Base-by-base conservation (phyloP, 1,140 invertebrate species). In the Ostrea denselamellosa region DNA sequence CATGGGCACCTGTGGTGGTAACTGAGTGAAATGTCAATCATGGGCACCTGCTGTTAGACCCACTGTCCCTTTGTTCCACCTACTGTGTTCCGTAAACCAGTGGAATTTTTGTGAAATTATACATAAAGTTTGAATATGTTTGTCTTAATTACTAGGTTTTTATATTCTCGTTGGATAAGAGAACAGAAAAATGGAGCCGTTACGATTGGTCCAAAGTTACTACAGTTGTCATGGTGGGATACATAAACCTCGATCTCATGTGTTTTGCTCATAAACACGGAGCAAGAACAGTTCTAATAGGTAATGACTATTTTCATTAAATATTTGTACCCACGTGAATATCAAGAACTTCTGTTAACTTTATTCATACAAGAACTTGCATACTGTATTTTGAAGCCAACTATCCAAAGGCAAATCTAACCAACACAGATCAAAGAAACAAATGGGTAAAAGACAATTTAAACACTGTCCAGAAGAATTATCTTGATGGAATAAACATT, bases 401-500 rank as follows among this genome's bases (percentile, higher is more conserved):
- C 44, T 77, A 86, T n/a, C 86, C 83, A 5, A 89, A 91, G 90
- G 92, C 87, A 0, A 91, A 94, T 22, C 71, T 95, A 8, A 89
- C 91, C 3, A 93, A 94, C 83, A 17, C 81, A 0, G 89, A 88
- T 9, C 82, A 88, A 14, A 88, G 94, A 25, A 51, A 89, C 44
- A 62, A 86, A 10, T 95, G 95, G 94, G 91, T 95, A 12, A 44
- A 88, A 34, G 58, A 93, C n/a, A 92, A 94, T 81, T 83, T 94
- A 22, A 85, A 89, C 0, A 82, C 91, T 81, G 92, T 94, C 2
- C 85, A 92, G 19, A 58, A 91, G 9, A 91, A 95, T 62, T 94
- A 91, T 83, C 88, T 95, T 34, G 95, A 95, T 92, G 95, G 95
- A 9, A 91, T 95, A 44, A 95, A 95, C 88, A 91, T 95, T 53